Base-by-base conservation (phyloP, 2,888 invertebrate genomes). In the Trissonchulus latispiculum region DNA sequence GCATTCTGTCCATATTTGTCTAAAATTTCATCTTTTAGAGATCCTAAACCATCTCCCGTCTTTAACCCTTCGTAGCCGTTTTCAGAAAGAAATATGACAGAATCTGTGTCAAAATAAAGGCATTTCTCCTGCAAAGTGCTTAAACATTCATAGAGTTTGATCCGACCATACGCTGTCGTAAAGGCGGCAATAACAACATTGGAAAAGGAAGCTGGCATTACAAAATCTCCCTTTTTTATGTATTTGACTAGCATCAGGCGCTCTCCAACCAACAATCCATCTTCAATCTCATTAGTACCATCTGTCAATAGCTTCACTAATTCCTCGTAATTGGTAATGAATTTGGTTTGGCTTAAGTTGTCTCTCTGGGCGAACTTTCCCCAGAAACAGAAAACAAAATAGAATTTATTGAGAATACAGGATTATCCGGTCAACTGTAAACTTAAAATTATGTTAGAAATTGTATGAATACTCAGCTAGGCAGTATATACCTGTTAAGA, bases 111-210 rank as follows among this genome's bases (percentile, higher is more conserved):
- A 68, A 76, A 48, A 48, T 48, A 48, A 15, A 48, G 23, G 8
- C 8, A 15, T 23, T 23, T 48, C 8, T 48, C 48, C 23, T 48
- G 48, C 23, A 48, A 48, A 48, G 23, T 15, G 23, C 23, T 48
- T 23, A 48, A 48, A 23, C 80, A 80, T 1, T 72, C 70, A 73
- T 81, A 83, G 0, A 84, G 75, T 73, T 81, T 79, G 0, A 83
- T 72, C 2, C 83, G 68, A 0, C 83, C 82, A 48, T 79, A 77
- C 1, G 80, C 75, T 0, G 83, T 83, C 0, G 82, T 82, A 70
- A 81, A 83, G 0, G 80, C 79, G 0, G 83, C 84, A 1, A 84
- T 78, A 8, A 48, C 48, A 48, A 48, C 23, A 48, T 48, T 48
- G 8, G 23, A 15, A 23, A 48, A 48, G 8, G 48, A 23, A 15